Base-by-base conservation (phyloP, 30 jellyfish, hydroid and myxozoan genomes). In the Pseudorhiza aurosa region DNA sequence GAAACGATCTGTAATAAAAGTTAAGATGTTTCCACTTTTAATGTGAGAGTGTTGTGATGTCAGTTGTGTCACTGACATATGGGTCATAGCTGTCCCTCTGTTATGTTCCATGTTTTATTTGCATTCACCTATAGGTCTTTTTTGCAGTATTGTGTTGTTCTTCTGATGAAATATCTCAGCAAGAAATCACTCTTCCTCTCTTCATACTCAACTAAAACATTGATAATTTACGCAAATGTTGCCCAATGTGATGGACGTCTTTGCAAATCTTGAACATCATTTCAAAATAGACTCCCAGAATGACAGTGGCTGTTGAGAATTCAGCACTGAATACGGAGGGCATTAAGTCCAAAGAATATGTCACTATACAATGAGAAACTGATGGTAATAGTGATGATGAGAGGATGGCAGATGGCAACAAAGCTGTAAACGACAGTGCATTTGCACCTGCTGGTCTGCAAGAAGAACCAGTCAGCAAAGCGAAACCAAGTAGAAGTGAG, bases 381-480 rank as follows among this genome's bases (percentile, higher is more conserved):
- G 98, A 92, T 11, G 85, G 96, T 50, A 96, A 85, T 49, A 83
- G 91, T 72, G 97, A 90, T 43, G 96, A 86, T 59, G 96, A 74
- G 19, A 74, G 68, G 53, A 62, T 72, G 24, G 95, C 96, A 14
- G 96, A 78, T 28, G 77, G 81, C n/a, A 96, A 85, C 37, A 95
- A 85, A 30, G 96, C 89, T 32, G 73, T 56, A 29, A 88, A 58
- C 21, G 89, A 82, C 14, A 91, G 85, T 65, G 93, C 98, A 8
- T 92, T 92, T 80, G 96, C 98, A 11, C 96, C 98, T 0, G 98
- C 98, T 21, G 97, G 97, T 22, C 82, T 90, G 4, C 98, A 92
- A 80, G 98, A 86, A 43, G 98, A 92, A 32, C 98, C 98, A 9
- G 98, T 92, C 42, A 92, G 98, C 85, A 92, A 92, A 60, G 96